phyloP scores from a whole-genome alignment of 2,888 invertebrate species.

The Taphrorychus bicolor region DNA sequence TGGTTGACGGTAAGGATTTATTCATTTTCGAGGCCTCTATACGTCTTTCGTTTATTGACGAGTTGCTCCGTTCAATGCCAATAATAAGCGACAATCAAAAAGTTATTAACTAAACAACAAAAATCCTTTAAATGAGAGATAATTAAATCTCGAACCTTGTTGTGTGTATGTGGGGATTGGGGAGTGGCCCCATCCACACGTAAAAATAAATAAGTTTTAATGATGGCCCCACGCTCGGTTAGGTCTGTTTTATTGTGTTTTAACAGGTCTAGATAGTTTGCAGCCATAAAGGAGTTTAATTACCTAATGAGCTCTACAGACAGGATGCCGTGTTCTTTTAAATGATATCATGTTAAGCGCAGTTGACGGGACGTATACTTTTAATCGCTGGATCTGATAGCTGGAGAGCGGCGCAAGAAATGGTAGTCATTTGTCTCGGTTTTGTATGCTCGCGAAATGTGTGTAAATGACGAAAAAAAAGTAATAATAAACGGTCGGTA shows the following conservation, averaged over 20 bases:
- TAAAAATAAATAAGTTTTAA: constrained; percentile 53
- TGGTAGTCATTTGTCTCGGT: neutral
- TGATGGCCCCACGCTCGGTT: constrained; percentile 50
- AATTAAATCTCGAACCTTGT: neutral
- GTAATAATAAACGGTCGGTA: neutral
- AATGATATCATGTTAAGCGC: constrained; percentile 31
- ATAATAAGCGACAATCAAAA: too few species aligned
- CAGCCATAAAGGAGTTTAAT: constrained; percentile 37
- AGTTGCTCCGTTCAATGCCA: constrained; percentile 1
- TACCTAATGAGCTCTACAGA: constrained; percentile 39
- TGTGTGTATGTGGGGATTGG: neutral
- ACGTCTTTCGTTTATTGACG: constrained; percentile 17
- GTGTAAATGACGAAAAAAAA: neutral
- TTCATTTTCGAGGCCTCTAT: constrained; percentile 26
- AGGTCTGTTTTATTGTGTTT: constrained; percentile 46
- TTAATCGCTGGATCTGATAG: constrained; percentile 4
- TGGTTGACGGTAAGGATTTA: constrained; percentile 40
- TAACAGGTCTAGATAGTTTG: constrained; percentile 38
- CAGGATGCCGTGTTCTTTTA: constrained; percentile 34
- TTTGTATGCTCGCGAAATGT: neutral
- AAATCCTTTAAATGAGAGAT: neutral
- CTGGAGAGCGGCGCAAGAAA: neutral
- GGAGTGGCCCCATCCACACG: constrained; percentile 47
- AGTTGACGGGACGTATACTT: constrained; percentile 21
- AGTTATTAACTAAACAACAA: neutral